phyloP scores from a whole-genome alignment of 2,113 vertebrate species.

The Ailurus styani region DNA sequence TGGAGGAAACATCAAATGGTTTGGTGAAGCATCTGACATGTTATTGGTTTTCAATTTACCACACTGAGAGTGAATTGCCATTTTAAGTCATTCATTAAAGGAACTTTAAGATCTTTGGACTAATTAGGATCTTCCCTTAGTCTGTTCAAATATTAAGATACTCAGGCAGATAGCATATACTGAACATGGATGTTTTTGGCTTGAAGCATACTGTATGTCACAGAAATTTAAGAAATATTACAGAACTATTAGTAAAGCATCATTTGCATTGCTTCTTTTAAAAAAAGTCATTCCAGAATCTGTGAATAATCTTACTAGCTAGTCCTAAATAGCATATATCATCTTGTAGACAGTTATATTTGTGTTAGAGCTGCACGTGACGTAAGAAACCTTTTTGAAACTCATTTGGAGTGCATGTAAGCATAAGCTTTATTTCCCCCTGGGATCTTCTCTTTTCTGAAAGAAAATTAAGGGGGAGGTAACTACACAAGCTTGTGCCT shows the following conservation, averaged over 20 bases:
- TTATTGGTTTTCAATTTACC: neutral
- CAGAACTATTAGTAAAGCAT: neutral
- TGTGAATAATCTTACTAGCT: neutral
- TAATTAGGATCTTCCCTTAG: neutral
- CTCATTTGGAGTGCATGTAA: neutral
- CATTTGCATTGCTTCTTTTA: neutral
- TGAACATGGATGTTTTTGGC: neutral
- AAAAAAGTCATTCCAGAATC: neutral
- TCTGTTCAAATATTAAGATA: neutral
- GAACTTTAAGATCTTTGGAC: neutral
- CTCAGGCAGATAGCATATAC: neutral
- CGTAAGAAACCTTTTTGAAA: neutral
- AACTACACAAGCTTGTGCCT: neutral
- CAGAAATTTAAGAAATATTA: neutral
- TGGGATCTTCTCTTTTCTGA: slow-evolving; percentile 15
- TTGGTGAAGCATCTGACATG: neutral
- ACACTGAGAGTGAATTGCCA: neutral
- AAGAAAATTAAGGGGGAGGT: slow-evolving; percentile 13
- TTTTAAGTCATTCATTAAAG: neutral
- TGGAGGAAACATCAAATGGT: neutral
- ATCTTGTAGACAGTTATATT: slow-evolving; percentile 15
- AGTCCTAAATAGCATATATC: neutral
- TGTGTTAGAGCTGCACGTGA: neutral
- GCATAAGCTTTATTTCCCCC: neutral
- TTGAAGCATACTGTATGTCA: neutral